Conservation (phyloP, 2,888 invertebrate species). For the Mycalesis mineus region DNA sequence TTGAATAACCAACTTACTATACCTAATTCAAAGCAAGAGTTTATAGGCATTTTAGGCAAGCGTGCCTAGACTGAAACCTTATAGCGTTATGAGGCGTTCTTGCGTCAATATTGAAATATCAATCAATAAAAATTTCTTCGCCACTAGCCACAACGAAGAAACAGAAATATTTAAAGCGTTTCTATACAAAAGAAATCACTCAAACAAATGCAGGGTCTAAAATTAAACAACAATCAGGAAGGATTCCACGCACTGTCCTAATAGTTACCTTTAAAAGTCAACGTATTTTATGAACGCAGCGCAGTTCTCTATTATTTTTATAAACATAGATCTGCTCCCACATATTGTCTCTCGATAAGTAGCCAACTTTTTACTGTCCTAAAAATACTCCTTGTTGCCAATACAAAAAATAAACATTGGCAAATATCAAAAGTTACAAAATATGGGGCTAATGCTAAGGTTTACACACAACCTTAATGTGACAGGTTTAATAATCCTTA, state of each 20-base stretch:
- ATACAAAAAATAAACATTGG: too few species aligned
- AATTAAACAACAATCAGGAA: conserved; percentile 42
- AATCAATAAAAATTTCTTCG: background rate
- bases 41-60: too few species aligned
- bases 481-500: too few species aligned
- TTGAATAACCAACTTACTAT: too few species aligned
- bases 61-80: too few species aligned
- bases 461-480: background rate
- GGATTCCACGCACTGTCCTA: conserved; percentile 51
- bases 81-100: too few species aligned
- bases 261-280: conserved; percentile 31
- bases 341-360: background rate
- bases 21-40: too few species aligned
- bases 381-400: too few species aligned
- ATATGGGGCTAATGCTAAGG: background rate
- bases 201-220: conserved; percentile 53
- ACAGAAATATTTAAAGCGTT: conserved; percentile 33
- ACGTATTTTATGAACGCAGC: conserved; percentile 22
- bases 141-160: conserved; percentile 19
- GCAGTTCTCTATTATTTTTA: conserved; percentile 9
- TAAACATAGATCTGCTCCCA: background rate
- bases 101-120: background rate
- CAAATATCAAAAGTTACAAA: background rate
- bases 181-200: conserved; percentile 56
- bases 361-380: too few species aligned